Evolutionary conservation across 1,140 invertebrate genomes (phyloP).

Genomic region (Lordiphosa clarofinis): DNA sequence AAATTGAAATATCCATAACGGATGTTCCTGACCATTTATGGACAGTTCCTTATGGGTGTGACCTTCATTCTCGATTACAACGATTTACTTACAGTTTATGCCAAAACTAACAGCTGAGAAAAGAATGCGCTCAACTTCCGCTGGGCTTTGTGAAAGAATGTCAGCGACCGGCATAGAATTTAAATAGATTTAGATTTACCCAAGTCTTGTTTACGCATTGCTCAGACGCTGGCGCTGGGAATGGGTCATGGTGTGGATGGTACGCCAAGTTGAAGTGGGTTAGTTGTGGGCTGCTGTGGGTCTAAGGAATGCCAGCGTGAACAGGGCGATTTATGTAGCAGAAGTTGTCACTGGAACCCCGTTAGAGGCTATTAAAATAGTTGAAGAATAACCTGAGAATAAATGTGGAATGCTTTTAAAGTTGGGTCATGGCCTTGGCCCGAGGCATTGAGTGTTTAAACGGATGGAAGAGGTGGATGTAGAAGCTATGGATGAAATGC

Average conservation of each 20-base stretch:
- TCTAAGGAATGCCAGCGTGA: conserved; percentile 28
- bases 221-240: conserved; percentile 58
- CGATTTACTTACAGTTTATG: too few species aligned
- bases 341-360: conserved; percentile 12
- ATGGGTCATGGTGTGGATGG: conserved; percentile 57
- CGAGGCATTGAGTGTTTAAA: too few species aligned
- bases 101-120: conserved; percentile 49
- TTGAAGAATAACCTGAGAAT: neutral
- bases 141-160: conserved; percentile 67
- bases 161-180: conserved; percentile 44
- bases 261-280: conserved; percentile 27
- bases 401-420: conserved; percentile 5
- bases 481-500: too few species aligned
- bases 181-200: conserved; percentile 25
- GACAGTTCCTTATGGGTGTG: conserved; percentile 47
- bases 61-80: too few species aligned
- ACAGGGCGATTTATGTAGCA: conserved; percentile 18
- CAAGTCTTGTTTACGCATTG: conserved; percentile 39
- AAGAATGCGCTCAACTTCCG: conserved; percentile 59
- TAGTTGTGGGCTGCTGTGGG: conserved; percentile 26
- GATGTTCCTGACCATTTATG: conserved; percentile 43
- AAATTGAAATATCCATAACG: conserved; percentile 63
- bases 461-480: too few species aligned
- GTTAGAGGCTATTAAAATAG: conserved; percentile 2
- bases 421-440: conserved; percentile 9